These are phyloP conservation scores for Betta splendens DNA, from an alignment of 2,797 vertebrate genomes.

Conservation along the genomic window DNA sequence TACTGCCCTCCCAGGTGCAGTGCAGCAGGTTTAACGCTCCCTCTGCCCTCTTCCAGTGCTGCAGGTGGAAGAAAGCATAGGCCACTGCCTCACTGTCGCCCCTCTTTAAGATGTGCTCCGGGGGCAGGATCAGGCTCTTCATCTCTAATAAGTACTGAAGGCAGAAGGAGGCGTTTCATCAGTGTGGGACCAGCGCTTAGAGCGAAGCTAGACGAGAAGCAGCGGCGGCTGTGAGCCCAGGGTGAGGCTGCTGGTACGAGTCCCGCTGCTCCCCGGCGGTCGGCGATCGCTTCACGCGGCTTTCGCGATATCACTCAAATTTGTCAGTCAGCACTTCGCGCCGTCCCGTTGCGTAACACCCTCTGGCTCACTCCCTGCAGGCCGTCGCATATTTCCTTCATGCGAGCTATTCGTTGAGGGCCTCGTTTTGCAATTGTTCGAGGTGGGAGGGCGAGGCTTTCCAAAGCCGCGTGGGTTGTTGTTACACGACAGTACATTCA, in stretches of 20 bases:
- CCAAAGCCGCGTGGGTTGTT: slow-evolving; percentile 59
- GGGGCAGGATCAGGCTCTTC: slow-evolving; percentile 98
- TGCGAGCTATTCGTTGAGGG: slow-evolving; percentile 68
- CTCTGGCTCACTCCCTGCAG: slow-evolving; percentile 39
- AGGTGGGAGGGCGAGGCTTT: slow-evolving; percentile 52
- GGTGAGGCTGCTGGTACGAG: background rate
- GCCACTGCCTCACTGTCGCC: slow-evolving; percentile 98
- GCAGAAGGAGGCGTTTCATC: slow-evolving; percentile 26
- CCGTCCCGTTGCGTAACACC: slow-evolving; percentile 62
- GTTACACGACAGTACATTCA: slow-evolving; percentile 62
- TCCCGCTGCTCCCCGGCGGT: slow-evolving; percentile 1
- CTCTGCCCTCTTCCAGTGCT: slow-evolving; percentile 99
- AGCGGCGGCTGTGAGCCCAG: background rate
- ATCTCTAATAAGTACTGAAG: slow-evolving; percentile 97
- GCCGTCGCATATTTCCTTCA: slow-evolving; percentile 61
- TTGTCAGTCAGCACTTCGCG: slow-evolving; percentile 44
- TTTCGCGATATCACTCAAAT: slow-evolving; percentile 42
- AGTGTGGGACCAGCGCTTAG: background rate
- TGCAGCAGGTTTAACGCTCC: slow-evolving; percentile 96
- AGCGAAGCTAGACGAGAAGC: background rate
- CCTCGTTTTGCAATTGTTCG: slow-evolving; percentile 71
- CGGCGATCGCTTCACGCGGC: slow-evolving; percentile 2
- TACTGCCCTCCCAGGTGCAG: slow-evolving; percentile 95
- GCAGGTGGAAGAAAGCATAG: slow-evolving; percentile 98
- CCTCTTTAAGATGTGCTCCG: slow-evolving; percentile 97